phyloP scores from a whole-genome alignment of 2,113 vertebrate species.

The Cavia aperea region DNA sequence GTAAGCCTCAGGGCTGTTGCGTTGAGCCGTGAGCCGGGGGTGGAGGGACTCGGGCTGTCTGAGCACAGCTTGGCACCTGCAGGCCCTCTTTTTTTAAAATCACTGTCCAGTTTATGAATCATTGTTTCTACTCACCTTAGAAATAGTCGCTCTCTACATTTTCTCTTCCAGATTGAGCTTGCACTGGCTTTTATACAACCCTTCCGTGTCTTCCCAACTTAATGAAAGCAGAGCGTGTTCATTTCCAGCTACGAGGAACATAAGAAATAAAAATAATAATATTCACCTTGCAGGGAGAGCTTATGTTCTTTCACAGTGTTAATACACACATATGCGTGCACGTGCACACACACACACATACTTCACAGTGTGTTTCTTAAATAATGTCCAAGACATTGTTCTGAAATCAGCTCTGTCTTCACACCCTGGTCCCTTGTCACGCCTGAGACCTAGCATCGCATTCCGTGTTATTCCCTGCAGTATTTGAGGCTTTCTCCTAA shows the following conservation, averaged over 20 bases:
- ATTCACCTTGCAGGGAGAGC: background rate
- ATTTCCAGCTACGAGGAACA: background rate
- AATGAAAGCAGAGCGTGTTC: background rate
- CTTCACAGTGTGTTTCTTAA: background rate
- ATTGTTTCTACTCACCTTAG: slow-evolving; percentile 18
- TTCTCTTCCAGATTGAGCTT: background rate
- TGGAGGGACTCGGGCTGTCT: background rate
- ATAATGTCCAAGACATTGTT: background rate
- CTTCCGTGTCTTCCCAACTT: background rate
- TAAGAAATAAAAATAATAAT: background rate
- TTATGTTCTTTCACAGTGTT: background rate
- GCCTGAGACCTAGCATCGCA: background rate
- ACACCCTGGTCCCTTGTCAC: accelerated
- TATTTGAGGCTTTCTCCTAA: background rate
- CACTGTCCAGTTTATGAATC: slow-evolving; percentile 30
- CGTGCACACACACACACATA: background rate
- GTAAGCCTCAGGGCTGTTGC: background rate
- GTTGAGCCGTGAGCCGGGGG: background rate
- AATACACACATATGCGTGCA: background rate
- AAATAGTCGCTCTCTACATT: background rate
- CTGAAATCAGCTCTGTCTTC: background rate
- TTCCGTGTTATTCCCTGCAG: background rate
- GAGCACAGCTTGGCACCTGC: background rate
- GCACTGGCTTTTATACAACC: background rate
- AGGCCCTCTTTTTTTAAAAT: background rate